These are phyloP conservation scores for Matsumurasca onukii DNA, from an alignment of 1,140 invertebrate species.

Conservation along the genomic window DNA sequence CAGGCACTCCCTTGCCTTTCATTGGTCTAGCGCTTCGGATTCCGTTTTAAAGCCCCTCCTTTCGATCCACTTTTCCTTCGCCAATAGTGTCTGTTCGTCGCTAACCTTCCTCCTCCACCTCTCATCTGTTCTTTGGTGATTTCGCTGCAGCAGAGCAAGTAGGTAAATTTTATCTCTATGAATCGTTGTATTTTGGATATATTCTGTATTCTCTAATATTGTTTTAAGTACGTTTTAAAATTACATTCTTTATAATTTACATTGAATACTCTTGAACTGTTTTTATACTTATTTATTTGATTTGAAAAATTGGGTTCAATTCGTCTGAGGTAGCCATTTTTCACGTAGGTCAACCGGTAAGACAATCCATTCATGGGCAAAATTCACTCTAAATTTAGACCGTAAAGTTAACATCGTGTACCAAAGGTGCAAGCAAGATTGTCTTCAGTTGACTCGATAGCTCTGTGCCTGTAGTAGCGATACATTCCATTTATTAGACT, in stretches of 20 bases:
- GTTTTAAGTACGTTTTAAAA: neutral
- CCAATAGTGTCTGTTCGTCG: constrained; percentile 6
- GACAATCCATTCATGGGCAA: constrained; percentile 23
- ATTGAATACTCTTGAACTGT: too few species aligned
- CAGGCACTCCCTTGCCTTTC: neutral
- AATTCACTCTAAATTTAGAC: constrained; percentile 18
- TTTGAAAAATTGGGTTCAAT: too few species aligned
- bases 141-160: constrained; percentile 41
- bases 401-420: neutral
- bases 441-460: constrained; percentile 8
- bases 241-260: neutral
- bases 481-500: constrained; percentile 19
- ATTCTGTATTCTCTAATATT: neutral
- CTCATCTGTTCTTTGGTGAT: constrained; percentile 64
- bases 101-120: constrained; percentile 49
- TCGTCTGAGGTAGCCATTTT: too few species aligned
- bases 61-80: constrained; percentile 7
- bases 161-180: constrained; percentile 28
- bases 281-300: neutral
- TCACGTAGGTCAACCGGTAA: constrained; percentile 35
- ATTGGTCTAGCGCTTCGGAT: constrained; percentile 31
- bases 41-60: constrained; percentile 17
- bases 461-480: neutral
- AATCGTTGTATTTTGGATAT: constrained; percentile 1
- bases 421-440: neutral